Conservation (phyloP, 2,888 invertebrate species). For the Molanna angustata region DNA sequence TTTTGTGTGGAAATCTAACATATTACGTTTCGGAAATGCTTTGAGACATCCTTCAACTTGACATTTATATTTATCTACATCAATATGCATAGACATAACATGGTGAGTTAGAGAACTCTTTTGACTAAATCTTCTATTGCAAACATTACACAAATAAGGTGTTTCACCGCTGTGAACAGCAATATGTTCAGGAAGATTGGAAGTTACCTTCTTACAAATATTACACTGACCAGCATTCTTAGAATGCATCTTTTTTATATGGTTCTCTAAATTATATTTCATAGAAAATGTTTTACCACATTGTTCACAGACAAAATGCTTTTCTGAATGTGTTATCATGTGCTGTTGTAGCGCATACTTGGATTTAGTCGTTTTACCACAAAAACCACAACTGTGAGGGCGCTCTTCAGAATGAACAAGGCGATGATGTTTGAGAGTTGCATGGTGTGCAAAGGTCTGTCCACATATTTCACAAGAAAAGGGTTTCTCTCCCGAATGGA, state of each 20-base stretch:
- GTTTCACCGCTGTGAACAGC: slow-evolving; percentile 18
- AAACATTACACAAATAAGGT: slow-evolving; percentile 22
- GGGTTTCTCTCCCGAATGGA: slow-evolving; percentile 25
- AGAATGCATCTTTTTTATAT: slow-evolving; percentile 30
- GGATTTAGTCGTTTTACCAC: slow-evolving; percentile 36
- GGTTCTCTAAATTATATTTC: slow-evolving; percentile 26
- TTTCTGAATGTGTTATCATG: slow-evolving; percentile 20
- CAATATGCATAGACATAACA: slow-evolving; percentile 5
- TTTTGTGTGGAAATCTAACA: slow-evolving; percentile 27
- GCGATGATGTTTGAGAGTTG: slow-evolving; percentile 43
- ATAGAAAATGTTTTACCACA: slow-evolving; percentile 29
- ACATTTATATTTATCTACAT: slow-evolving; percentile 28
- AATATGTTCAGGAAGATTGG: slow-evolving; percentile 29
- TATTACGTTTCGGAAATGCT: slow-evolving; percentile 26
- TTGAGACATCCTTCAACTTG: slow-evolving; percentile 21
- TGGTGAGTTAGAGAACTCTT: slow-evolving; percentile 21
- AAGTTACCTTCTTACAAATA: slow-evolving; percentile 21
- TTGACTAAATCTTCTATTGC: slow-evolving; percentile 20
- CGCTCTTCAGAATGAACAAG: slow-evolving; percentile 50
- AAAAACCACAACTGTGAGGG: slow-evolving; percentile 54
- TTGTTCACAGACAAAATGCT: slow-evolving; percentile 26
- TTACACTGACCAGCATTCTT: slow-evolving; percentile 24
- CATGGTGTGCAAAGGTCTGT: slow-evolving; percentile 44
- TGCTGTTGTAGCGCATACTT: slow-evolving; percentile 27
- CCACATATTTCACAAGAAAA: slow-evolving; percentile 32